These are phyloP conservation scores for Chironomus tentans DNA, from an alignment of 2,888 invertebrate genomes.

Conservation along the genomic window DNA sequence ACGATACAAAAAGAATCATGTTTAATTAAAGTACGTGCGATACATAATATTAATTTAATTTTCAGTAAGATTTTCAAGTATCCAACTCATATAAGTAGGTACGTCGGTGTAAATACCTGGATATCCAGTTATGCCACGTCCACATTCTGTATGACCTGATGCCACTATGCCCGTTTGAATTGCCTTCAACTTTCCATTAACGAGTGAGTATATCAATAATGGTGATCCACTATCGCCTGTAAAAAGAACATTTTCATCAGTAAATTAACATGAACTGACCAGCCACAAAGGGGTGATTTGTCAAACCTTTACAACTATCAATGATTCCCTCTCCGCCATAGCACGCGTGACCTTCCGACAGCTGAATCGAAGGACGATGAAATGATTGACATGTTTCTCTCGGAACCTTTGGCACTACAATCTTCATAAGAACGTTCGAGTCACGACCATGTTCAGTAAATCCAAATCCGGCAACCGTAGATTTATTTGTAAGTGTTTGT, in stretches of 20 bases:
- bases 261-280: neutral
- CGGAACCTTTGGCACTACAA: slow-evolving; percentile 36
- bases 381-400: slow-evolving; percentile 35
- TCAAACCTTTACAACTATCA: slow-evolving; percentile 22
- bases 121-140: slow-evolving; percentile 31
- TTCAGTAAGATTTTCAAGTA: slow-evolving; percentile 39
- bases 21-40: neutral
- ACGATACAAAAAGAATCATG: neutral
- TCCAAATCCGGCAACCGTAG: slow-evolving; percentile 21
- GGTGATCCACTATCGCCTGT: neutral
- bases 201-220: neutral
- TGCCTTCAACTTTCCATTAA: slow-evolving; percentile 32
- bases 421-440: slow-evolving; percentile 34
- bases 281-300: neutral
- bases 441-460: slow-evolving; percentile 15
- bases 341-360: slow-evolving; percentile 18
- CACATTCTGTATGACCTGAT: slow-evolving; percentile 35
- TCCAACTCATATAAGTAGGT: slow-evolving; percentile 43
- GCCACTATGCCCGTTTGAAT: slow-evolving; percentile 44
- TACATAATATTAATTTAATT: neutral
- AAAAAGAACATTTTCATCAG: neutral
- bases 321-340: slow-evolving; percentile 13
- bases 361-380: slow-evolving; percentile 34
- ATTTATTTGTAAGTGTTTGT: neutral
- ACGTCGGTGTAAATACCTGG: slow-evolving; percentile 46